phyloP scores from a whole-genome alignment of 2,888 invertebrate genomes.

The Mactromeris polynyma region DNA sequence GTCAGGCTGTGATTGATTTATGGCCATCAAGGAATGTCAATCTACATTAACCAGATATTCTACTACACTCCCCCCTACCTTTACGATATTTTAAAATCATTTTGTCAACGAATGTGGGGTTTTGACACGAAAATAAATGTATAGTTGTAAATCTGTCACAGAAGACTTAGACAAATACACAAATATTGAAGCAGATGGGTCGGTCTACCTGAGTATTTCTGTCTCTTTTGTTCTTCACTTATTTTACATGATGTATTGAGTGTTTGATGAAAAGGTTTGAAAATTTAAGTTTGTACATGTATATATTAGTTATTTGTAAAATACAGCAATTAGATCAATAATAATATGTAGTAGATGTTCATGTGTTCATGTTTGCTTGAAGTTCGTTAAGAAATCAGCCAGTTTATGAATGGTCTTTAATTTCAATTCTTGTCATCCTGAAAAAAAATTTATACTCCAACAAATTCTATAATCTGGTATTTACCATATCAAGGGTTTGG shows the following conservation, averaged over 20 bases:
- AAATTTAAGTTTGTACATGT: background rate
- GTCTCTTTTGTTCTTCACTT: background rate
- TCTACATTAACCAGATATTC: slow-evolving; percentile 24
- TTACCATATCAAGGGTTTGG: too few relatives aligned
- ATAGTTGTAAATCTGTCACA: slow-evolving; percentile 36
- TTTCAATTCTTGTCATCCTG: too few relatives aligned
- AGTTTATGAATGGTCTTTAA: too few relatives aligned
- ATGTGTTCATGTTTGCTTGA: too few relatives aligned
- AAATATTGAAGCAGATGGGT: slow-evolving; percentile 33
- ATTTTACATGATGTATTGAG: background rate
- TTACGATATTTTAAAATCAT: slow-evolving; percentile 41
- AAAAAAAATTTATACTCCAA: too few relatives aligned
- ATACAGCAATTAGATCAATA: too few relatives aligned
- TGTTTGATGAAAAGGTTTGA: background rate
- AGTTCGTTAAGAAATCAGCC: too few relatives aligned
- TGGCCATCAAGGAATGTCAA: slow-evolving; percentile 44
- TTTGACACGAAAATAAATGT: slow-evolving; percentile 48
- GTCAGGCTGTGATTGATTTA: slow-evolving; percentile 55
- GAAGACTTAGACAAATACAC: slow-evolving; percentile 22
- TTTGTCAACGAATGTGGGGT: slow-evolving; percentile 29
- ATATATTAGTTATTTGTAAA: too few relatives aligned
- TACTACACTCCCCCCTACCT: slow-evolving; percentile 33
- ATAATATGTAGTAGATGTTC: too few relatives aligned
- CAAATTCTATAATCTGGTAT: too few relatives aligned
- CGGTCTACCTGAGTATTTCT: background rate